Evolutionary conservation across 2,888 invertebrate genomes (phyloP).

Genomic region (Dynastes hyllus): DNA sequence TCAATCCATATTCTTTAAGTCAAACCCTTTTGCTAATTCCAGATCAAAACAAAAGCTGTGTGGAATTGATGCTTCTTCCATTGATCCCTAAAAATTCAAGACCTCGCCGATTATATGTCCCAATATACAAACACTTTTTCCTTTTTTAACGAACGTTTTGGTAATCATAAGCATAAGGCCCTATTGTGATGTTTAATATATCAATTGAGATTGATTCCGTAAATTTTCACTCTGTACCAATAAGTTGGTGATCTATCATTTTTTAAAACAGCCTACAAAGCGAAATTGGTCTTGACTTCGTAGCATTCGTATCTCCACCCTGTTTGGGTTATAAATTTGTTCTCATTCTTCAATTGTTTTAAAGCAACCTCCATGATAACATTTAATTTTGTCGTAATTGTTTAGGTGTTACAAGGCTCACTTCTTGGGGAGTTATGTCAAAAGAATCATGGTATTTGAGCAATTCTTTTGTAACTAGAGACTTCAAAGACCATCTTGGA

Average conservation of each 20-base stretch:
- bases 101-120: constrained; percentile 20
- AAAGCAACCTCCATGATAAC: constrained; percentile 6
- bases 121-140: background rate
- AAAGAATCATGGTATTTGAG: background rate
- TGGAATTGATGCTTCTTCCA: constrained; percentile 17
- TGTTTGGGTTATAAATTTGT: background rate
- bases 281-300: constrained; percentile 6
- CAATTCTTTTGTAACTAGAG: background rate
- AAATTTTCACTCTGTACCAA: constrained; percentile 16
- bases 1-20: background rate
- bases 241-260: constrained; percentile 32
- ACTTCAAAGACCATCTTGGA: background rate
- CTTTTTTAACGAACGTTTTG: constrained; percentile 7
- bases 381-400: background rate
- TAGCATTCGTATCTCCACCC: constrained; percentile 28
- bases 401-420: background rate
- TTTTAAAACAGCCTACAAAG: background rate
- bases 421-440: background rate
- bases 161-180: constrained; percentile 31
- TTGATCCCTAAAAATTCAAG: background rate
- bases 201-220: constrained; percentile 16
- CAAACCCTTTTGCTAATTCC: background rate
- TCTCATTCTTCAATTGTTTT: background rate
- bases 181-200: constrained; percentile 11
- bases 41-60: constrained; percentile 28